A percentile compares a stretch with the other conserved stretches of the same genome.
These are phyloP conservation scores for Stenchaetothrips biformis DNA, from an alignment of 2,888 invertebrate genomes.

Conservation along the genomic window DNA sequence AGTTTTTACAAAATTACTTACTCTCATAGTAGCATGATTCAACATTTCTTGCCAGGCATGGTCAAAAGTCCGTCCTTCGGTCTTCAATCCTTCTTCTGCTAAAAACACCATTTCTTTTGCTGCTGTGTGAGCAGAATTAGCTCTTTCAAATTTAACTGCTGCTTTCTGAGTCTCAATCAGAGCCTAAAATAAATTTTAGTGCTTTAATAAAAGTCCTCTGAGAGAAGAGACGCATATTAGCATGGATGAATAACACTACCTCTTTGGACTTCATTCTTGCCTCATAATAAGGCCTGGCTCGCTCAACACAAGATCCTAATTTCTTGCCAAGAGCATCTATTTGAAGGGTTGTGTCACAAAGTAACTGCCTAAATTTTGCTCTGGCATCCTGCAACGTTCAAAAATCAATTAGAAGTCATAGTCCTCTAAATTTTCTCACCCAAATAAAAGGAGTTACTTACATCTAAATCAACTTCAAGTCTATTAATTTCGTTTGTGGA, in stretches of 20 bases:
- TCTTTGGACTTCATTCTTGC: slow-evolving; percentile 77
- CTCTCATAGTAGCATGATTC: slow-evolving; percentile 80
- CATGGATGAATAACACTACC: slow-evolving; percentile 48
- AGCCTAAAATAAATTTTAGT: slow-evolving; percentile 48
- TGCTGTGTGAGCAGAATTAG: slow-evolving; percentile 84
- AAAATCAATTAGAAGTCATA: slow-evolving; percentile 30
- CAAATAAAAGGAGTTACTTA: slow-evolving; percentile 46
- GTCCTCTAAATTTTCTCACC: slow-evolving; percentile 33
- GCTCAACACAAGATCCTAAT: slow-evolving; percentile 76
- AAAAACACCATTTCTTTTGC: slow-evolving; percentile 86
- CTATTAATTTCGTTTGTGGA: slow-evolving; percentile 90
- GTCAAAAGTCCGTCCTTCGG: slow-evolving; percentile 63
- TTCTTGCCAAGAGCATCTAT: slow-evolving; percentile 77
- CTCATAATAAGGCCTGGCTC: slow-evolving; percentile 87
- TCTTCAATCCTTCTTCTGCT: slow-evolving; percentile 70
- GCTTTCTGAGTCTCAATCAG: slow-evolving; percentile 80
- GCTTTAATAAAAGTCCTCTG: neutral
- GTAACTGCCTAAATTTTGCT: slow-evolving; percentile 70
- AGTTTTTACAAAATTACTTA: slow-evolving; percentile 30
- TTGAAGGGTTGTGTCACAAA: slow-evolving; percentile 76
- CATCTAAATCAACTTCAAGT: slow-evolving; percentile 82
- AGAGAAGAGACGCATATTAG: neutral
- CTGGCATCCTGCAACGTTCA: slow-evolving; percentile 63
- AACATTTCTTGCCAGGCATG: slow-evolving; percentile 96
- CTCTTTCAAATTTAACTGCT: slow-evolving; percentile 74